Evolutionary conservation across 2,797 vertebrate species (phyloP).

Genomic region (Chelonia mydas): DNA sequence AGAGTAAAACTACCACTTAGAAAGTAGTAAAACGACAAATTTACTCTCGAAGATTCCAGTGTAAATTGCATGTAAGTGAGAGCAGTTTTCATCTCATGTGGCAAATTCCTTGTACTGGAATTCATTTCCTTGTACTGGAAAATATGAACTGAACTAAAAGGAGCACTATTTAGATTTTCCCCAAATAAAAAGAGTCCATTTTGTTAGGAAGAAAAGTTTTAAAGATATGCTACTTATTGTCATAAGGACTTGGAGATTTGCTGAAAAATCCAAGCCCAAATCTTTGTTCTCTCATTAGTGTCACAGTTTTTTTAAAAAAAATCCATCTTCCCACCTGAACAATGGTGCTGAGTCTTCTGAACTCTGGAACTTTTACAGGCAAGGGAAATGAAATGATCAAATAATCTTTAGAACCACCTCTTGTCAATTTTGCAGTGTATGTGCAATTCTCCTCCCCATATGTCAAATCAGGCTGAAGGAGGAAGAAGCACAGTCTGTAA

Average conservation of each 20-base stretch:
- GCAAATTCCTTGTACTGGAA: neutral
- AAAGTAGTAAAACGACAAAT: neutral
- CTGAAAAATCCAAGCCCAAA: slow-evolving; percentile 1
- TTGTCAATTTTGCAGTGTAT: slow-evolving; percentile 49
- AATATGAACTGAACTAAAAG: slow-evolving; percentile 8
- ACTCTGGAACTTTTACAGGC: slow-evolving; percentile 53
- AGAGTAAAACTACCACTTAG: neutral
- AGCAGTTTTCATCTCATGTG: neutral
- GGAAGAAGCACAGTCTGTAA: slow-evolving; percentile 6
- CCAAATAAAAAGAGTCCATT: neutral
- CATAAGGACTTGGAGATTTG: slow-evolving; percentile 23
- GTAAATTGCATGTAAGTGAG: neutral
- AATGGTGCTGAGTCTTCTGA: slow-evolving; percentile 40
- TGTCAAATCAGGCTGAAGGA: slow-evolving; percentile 36
- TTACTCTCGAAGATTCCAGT: neutral
- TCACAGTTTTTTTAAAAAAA: slow-evolving; percentile 28
- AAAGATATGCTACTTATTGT: neutral
- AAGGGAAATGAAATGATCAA: slow-evolving; percentile 61
- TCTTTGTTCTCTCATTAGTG: neutral
- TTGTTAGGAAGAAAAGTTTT: neutral
- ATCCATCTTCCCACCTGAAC: slow-evolving; percentile 13
- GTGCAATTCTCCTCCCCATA: slow-evolving; percentile 35
- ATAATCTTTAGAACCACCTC: slow-evolving; percentile 47
- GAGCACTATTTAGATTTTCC: neutral
- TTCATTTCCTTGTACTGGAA: neutral